Base-by-base conservation (phyloP, 2,797 vertebrate genomes). In the Taenioides sp. region DNA sequence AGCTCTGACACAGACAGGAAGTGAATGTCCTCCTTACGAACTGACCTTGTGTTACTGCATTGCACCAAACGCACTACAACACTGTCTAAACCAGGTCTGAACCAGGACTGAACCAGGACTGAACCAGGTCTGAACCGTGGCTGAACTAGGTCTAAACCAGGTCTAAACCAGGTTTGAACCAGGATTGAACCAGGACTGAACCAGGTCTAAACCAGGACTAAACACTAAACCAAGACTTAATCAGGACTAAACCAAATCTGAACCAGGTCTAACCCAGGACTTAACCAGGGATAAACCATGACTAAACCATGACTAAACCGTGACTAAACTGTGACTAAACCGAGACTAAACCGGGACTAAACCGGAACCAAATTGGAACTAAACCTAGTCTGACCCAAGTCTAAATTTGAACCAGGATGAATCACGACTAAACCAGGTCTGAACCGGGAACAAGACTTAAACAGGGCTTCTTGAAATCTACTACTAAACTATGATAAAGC, bases 41-140 rank as follows among this genome's bases (percentile, higher is more conserved):
- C 37, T 43, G 62, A 64, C 62, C 62, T 64, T 64, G 62, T 64
- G 62, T 7, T 64, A 47, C 62, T 64, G 62, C 62, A 64, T 47
- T 64, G 62, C 62, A 64, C 37, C 62, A 64, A 64, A 64, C 12
- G 16, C 18, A 40, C 60, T n/a, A 23, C n/a, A 64, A 23, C 37
- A 37, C 31, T 11, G 17, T 7, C 22, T 64, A 5, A 61, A 37
- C 61, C 34, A 22, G 34, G 62, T 3, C 18, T 20, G 20, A 37
- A 37, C 28, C 2, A 37, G 31, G 6, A 14, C 62, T 63, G 4
- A 63, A 43, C 60, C 10, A 16, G 60, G 34, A 0, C 31, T 4
- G 7, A 40, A 63, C 4, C 17, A 37, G 34, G 9, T 0, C 34
- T 5, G 7, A 43, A 64, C 20, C 18, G 16, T n/a, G 3, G 0